Conservation (phyloP, 2,888 invertebrate genomes). For the Sepiola atlantica region DNA sequence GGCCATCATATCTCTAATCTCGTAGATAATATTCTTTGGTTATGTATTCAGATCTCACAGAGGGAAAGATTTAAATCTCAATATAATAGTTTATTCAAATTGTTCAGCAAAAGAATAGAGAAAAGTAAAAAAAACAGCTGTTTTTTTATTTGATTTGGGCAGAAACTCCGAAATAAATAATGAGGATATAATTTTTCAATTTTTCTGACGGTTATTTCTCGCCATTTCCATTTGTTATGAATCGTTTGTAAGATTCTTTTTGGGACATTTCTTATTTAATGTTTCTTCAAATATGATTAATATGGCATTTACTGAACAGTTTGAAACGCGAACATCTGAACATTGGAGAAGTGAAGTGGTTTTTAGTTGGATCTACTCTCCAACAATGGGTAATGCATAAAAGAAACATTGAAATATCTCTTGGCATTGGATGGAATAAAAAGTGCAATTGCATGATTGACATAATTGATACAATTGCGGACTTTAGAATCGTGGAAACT, state of each 20-base stretch:
- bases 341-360: too few relatives aligned
- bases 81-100: neutral
- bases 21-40: neutral
- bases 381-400: too few relatives aligned
- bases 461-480: too few relatives aligned
- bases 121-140: neutral
- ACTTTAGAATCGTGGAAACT: too few relatives aligned
- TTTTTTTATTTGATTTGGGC: neutral
- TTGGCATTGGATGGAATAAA: too few relatives aligned
- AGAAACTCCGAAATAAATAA: neutral
- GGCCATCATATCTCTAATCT: neutral
- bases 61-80: neutral
- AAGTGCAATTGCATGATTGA: too few relatives aligned
- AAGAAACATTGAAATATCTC: too few relatives aligned
- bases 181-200: conserved; percentile 16
- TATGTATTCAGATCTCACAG: neutral
- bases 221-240: neutral
- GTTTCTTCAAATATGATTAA: too few relatives aligned
- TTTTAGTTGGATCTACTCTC: too few relatives aligned
- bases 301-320: too few relatives aligned
- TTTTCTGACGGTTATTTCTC: neutral
- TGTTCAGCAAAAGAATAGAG: neutral
- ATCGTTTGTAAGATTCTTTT: neutral
- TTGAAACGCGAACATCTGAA: too few relatives aligned
- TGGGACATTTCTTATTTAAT: too few relatives aligned